Conservation (phyloP, 2,888 invertebrate genomes). For the Drosophila affinis region DNA sequence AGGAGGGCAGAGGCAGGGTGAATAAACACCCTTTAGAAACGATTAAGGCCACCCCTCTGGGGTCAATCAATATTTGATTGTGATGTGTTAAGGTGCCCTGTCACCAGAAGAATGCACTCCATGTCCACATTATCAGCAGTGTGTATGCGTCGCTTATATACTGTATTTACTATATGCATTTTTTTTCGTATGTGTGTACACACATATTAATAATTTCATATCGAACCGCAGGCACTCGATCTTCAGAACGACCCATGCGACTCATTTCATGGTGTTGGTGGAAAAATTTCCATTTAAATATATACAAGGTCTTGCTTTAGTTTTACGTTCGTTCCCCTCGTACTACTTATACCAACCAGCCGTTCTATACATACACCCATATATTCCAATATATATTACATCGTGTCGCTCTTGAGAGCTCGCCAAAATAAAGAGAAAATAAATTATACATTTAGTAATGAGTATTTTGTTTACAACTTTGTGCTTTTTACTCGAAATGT, state of each 20-base stretch:
- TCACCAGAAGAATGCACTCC: neutral
- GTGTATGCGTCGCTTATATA: neutral
- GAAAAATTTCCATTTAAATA: slow-evolving; percentile 38
- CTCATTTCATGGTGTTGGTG: slow-evolving; percentile 5
- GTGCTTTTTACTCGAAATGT: slow-evolving; percentile 37
- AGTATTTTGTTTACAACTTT: slow-evolving; percentile 32
- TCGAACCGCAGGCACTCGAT: slow-evolving; percentile 12
- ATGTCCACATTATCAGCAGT: neutral
- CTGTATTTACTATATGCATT: neutral
- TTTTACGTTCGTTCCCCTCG: slow-evolving; percentile 15
- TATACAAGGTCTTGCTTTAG: slow-evolving; percentile 31
- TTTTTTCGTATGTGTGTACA: neutral
- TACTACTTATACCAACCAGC: slow-evolving; percentile 34
- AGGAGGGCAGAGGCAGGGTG: neutral
- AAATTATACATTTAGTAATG: slow-evolving; percentile 26
- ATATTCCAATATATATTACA: slow-evolving; percentile 26
- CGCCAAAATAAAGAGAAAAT: slow-evolving; percentile 16
- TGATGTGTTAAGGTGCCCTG: slow-evolving; percentile 2
- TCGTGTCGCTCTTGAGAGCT: slow-evolving; percentile 24
- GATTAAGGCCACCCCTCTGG: neutral
- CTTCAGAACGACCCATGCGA: slow-evolving; percentile 21
- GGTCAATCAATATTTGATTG: slow-evolving; percentile 40
- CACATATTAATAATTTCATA: slow-evolving; percentile 1
- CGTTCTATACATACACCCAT: slow-evolving; percentile 6
- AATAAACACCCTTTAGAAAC: neutral